phyloP scores from a whole-genome alignment of 1,140 invertebrate genomes.

The Sminthurides bifidus region DNA sequence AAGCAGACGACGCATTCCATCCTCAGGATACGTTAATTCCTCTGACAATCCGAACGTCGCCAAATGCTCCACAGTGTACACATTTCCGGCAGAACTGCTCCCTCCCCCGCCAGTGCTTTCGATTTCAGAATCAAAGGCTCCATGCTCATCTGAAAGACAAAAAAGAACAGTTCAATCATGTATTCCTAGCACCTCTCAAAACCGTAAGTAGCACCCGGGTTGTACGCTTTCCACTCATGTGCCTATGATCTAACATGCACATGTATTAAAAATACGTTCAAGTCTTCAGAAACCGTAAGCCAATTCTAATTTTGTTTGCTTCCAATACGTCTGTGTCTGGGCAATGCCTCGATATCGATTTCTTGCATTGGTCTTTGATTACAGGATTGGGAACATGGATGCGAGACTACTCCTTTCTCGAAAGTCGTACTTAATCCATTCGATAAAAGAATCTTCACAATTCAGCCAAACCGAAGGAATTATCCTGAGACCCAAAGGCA shows the following conservation, averaged over 20 bases:
- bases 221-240: neutral
- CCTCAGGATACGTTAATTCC: conserved; percentile 74
- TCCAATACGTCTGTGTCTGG: too few relatives aligned
- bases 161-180: conserved; percentile 1
- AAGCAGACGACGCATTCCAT: conserved; percentile 88
- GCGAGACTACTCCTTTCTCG: too few relatives aligned
- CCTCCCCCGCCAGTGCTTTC: conserved; percentile 13
- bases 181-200: too few relatives aligned
- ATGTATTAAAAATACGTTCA: neutral
- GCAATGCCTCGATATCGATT: too few relatives aligned
- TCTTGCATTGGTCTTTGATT: too few relatives aligned
- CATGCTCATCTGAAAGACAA: conserved; percentile 14
- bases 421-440: too few relatives aligned
- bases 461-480: too few relatives aligned
- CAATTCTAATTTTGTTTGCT: too few relatives aligned
- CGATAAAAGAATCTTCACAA: too few relatives aligned
- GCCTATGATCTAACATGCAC: neutral
- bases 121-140: conserved; percentile 21
- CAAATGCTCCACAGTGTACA: conserved; percentile 86
- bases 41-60: conserved; percentile 91
- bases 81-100: conserved; percentile 17
- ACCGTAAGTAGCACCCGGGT: neutral
- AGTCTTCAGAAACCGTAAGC: too few relatives aligned
- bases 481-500: too few relatives aligned
- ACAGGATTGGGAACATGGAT: too few relatives aligned